Conservation (phyloP, 2,888 invertebrate genomes). For the Meiosimyza decipiens region DNA sequence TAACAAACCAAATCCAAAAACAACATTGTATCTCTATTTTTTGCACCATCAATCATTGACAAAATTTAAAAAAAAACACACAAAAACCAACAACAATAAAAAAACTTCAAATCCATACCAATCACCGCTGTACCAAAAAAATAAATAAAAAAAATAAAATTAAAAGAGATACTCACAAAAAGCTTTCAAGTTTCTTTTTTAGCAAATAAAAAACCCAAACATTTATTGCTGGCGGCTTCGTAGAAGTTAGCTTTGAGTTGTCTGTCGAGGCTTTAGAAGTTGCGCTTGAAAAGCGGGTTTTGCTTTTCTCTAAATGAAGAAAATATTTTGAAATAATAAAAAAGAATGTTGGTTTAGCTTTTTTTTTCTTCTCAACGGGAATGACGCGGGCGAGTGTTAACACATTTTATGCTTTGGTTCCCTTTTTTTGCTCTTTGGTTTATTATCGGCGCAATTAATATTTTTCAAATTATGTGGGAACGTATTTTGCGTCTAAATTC, state of each 20-base stretch:
- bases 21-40: slow-evolving; percentile 24
- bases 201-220: slow-evolving; percentile 6
- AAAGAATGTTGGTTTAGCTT: neutral
- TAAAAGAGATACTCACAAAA: slow-evolving; percentile 8
- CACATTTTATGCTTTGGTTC: neutral
- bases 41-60: slow-evolving; percentile 40
- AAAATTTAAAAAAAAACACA: slow-evolving; percentile 16
- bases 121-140: slow-evolving; percentile 1
- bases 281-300: slow-evolving; percentile 20
- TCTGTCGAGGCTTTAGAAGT: neutral
- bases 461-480: no score
- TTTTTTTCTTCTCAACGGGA: slow-evolving; percentile 10
- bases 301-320: slow-evolving; percentile 34
- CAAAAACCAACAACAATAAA: slow-evolving; percentile 7
- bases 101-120: slow-evolving; percentile 14
- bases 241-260: neutral
- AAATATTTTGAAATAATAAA: slow-evolving; percentile 11
- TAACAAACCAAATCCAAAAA: neutral
- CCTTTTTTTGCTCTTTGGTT: no score
- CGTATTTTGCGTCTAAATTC: no score
- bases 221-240: neutral
- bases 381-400: slow-evolving; percentile 19
- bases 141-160: neutral
- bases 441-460: no score
- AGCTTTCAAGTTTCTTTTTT: slow-evolving; percentile 37